Percentiles rank a stretch among this genome's conserved stretches.
Evolutionary conservation across 1,140 invertebrate species (phyloP).

Genomic region (Drosophila grimshawi): DNA sequence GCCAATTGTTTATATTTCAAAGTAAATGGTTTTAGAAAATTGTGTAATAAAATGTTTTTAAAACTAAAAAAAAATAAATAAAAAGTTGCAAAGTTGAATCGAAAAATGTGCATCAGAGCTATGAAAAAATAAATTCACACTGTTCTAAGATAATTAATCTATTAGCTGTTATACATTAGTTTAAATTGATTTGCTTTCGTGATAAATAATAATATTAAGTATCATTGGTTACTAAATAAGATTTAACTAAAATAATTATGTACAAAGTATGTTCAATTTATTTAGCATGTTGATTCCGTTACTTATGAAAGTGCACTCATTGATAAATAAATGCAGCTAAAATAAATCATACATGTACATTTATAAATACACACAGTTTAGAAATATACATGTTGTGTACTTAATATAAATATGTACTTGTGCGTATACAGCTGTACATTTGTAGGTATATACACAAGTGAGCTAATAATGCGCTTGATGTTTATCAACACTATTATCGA

Average conservation of each 20-base stretch:
- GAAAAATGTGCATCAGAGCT: neutral
- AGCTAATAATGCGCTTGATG: conserved; percentile 7
- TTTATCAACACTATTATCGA: conserved; percentile 4
- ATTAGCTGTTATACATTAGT: neutral
- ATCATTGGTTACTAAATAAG: neutral
- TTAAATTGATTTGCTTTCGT: neutral
- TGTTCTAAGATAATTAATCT: neutral
- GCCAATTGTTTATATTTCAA: no score
- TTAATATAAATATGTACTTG: neutral
- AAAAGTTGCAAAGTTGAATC: no score
- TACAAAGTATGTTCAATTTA: neutral
- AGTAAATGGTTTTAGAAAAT: no score
- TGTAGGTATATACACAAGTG: neutral
- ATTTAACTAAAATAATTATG: neutral
- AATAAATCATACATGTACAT: neutral
- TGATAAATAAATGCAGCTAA: neutral
- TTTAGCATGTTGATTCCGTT: neutral
- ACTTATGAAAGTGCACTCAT: neutral
- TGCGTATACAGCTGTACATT: conserved; percentile 1
- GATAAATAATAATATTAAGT: conserved; percentile 1
- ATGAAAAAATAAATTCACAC: neutral
- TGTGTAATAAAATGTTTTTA: no score
- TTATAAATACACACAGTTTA: neutral
- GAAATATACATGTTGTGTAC: neutral
- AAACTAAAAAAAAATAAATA: no score